A percentile compares a stretch with the other conserved stretches of the same genome.
Evolutionary conservation across 2,113 vertebrate species (phyloP).

Genomic region (Spilogale gracilis): DNA sequence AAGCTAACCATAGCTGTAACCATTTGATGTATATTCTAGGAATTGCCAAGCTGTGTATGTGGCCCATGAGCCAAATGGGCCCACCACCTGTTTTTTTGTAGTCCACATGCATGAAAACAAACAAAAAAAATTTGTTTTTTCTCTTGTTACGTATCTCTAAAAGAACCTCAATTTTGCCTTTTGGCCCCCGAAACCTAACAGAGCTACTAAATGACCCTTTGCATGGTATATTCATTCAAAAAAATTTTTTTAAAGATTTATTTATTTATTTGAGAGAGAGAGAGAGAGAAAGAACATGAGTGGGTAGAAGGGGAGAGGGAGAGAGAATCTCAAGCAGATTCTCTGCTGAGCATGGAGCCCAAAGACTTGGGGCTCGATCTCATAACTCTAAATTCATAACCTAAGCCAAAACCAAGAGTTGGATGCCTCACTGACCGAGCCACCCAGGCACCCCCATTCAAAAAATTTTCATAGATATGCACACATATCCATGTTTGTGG

Average conservation of each 20-base stretch:
- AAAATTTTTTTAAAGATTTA: neutral
- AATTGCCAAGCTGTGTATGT: neutral
- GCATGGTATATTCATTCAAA: neutral
- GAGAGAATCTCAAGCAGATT: neutral
- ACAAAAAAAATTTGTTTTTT: neutral
- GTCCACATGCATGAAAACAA: neutral
- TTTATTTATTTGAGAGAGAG: neutral
- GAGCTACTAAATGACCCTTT: slow-evolving; percentile 11
- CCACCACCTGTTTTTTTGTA: neutral
- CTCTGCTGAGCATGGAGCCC: neutral
- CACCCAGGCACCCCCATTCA: neutral
- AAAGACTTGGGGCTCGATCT: neutral
- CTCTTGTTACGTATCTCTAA: neutral
- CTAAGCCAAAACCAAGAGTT: neutral
- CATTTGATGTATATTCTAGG: neutral
- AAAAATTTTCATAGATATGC: neutral
- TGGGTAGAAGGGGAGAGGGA: neutral
- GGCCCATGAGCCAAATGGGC: neutral
- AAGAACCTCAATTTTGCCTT: neutral
- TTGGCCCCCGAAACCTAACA: neutral
- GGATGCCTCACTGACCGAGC: neutral
- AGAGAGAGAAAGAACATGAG: neutral
- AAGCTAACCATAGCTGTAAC: neutral
- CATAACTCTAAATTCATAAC: neutral
- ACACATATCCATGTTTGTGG: neutral